phyloP scores from a whole-genome alignment of 2,888 invertebrate species.

The Hedychridium roseum region DNA sequence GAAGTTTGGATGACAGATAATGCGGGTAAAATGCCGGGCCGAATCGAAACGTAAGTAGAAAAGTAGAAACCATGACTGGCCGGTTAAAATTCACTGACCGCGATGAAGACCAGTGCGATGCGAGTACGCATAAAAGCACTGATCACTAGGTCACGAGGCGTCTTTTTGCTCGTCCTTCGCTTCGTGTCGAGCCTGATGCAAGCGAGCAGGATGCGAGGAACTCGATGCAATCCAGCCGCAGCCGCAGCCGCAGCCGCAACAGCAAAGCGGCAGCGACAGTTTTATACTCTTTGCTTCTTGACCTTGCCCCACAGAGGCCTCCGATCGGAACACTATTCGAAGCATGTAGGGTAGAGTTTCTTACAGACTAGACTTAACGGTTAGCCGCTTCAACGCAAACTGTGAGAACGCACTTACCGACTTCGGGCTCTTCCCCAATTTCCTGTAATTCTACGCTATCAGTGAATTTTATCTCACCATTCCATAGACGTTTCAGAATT shows the following conservation, averaged over 20 bases:
- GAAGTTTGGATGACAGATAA: no score
- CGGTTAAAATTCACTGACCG: no score
- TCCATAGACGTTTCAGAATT: no score
- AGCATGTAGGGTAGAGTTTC: slow-evolving; percentile 36
- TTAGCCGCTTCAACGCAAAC: no score
- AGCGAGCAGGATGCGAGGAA: not conserved
- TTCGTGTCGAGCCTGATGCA: slow-evolving; percentile 9
- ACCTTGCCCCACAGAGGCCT: slow-evolving; percentile 45
- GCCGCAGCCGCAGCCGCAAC: slow-evolving; percentile 10
- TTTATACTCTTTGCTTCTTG: slow-evolving; percentile 44
- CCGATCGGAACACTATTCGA: slow-evolving; percentile 34
- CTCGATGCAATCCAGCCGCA: slow-evolving; percentile 1
- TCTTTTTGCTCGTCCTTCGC: slow-evolving; percentile 26
- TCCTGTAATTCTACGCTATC: no score
- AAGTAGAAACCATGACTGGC: no score
- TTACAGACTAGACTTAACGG: slow-evolving; percentile 35
- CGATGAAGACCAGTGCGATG: no score
- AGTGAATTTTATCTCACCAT: no score
- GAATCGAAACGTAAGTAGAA: no score
- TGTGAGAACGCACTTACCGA: no score
- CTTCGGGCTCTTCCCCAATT: no score
- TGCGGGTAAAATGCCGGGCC: no score
- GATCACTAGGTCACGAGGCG: slow-evolving; percentile 24
- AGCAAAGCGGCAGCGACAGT: slow-evolving; percentile 37
- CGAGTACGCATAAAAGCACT: slow-evolving; percentile 18